These are phyloP conservation scores for Colius striatus DNA, from an alignment of 2,113 vertebrate species.

Conservation along the genomic window DNA sequence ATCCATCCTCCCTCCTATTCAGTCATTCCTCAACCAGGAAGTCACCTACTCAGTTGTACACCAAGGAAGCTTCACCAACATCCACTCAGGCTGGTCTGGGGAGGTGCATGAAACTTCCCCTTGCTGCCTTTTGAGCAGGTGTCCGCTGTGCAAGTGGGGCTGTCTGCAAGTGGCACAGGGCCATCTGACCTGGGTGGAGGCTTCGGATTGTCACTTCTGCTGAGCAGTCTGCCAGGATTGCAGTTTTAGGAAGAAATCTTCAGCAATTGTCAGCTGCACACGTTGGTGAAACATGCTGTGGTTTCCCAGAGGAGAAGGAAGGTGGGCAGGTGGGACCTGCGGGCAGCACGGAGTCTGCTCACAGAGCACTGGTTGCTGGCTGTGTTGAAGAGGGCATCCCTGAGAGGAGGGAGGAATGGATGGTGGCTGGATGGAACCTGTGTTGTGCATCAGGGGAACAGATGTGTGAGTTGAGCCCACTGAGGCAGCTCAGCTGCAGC, in stretches of 20 bases:
- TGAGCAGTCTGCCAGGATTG: neutral
- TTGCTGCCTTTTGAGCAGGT: neutral
- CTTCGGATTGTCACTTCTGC: neutral
- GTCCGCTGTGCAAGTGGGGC: neutral
- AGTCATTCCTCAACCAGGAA: neutral
- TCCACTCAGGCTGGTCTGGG: neutral
- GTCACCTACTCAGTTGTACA: neutral
- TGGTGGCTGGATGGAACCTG: neutral
- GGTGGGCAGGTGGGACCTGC: neutral
- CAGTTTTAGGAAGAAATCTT: neutral
- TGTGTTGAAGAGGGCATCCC: fast-evolving
- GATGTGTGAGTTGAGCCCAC: neutral
- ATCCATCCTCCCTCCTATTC: neutral
- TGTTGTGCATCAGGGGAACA: neutral
- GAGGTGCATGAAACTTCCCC: neutral
- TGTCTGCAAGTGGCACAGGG: neutral
- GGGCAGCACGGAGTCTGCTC: fast-evolving
- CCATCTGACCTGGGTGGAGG: neutral
- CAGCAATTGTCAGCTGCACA: neutral
- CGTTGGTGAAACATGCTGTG: fast-evolving
- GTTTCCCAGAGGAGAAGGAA: neutral
- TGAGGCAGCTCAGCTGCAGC: neutral
- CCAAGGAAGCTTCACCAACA: neutral
- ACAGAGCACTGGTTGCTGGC: neutral
- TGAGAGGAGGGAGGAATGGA: neutral